These are phyloP conservation scores for Oreonectes daqikongensis DNA, from an alignment of 2,797 vertebrate species.

Conservation along the genomic window DNA sequence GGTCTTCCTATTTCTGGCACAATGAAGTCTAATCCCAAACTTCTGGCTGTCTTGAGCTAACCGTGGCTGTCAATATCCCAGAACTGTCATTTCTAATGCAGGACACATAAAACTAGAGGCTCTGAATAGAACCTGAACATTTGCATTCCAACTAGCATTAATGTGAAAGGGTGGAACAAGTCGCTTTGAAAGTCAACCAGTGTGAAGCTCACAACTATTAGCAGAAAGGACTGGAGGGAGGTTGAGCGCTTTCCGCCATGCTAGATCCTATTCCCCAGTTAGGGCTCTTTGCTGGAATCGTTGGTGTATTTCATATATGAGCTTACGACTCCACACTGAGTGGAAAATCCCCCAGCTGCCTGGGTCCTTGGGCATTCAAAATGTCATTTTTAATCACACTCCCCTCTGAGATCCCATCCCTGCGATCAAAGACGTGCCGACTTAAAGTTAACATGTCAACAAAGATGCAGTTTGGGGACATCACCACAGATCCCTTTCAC, in stretches of 20 bases:
- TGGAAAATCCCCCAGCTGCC: slow-evolving; percentile 73
- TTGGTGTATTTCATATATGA: slow-evolving; percentile 75
- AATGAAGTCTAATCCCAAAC: slow-evolving; percentile 59
- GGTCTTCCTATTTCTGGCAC: slow-evolving; percentile 39
- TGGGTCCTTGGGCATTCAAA: slow-evolving; percentile 67
- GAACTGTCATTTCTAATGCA: slow-evolving; percentile 61
- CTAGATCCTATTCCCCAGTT: slow-evolving; percentile 66
- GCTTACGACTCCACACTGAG: slow-evolving; percentile 76
- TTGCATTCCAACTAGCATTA: slow-evolving; percentile 80
- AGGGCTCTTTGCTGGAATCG: slow-evolving; percentile 69
- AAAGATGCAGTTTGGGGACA: slow-evolving; percentile 58
- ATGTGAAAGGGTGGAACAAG: slow-evolving; percentile 73
- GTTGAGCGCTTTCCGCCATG: slow-evolving; percentile 49
- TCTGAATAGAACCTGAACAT: slow-evolving; percentile 73
- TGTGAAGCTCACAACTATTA: slow-evolving; percentile 65
- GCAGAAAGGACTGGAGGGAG: slow-evolving; percentile 41
- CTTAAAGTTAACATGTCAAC: slow-evolving; percentile 69
- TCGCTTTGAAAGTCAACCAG: slow-evolving; percentile 78
- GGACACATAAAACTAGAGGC: slow-evolving; percentile 64
- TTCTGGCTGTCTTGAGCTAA: slow-evolving; percentile 62
- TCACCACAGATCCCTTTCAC: slow-evolving; percentile 45
- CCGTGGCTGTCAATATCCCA: slow-evolving; percentile 66
- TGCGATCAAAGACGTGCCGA: slow-evolving; percentile 72
- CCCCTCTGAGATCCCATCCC: slow-evolving; percentile 68
- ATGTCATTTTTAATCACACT: slow-evolving; percentile 77